These are phyloP conservation scores for Altica lythri DNA, from an alignment of 2,888 invertebrate genomes.

Conservation along the genomic window DNA sequence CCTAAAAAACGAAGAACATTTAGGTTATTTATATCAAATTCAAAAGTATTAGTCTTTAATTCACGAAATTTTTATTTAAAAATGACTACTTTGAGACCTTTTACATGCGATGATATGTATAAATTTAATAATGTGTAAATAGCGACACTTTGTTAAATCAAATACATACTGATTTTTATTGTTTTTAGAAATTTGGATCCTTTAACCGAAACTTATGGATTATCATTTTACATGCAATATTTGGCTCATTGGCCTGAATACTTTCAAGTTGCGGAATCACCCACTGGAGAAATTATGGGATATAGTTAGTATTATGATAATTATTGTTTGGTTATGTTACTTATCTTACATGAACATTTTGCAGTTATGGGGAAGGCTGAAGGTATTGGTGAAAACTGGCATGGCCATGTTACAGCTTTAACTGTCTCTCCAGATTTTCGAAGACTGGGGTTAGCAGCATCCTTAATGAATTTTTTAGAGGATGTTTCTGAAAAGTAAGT, in stretches of 20 bases:
- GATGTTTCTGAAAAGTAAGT: slow-evolving; percentile 92
- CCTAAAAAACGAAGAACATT: neutral
- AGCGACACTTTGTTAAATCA: too few species aligned
- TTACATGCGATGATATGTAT: slow-evolving; percentile 92
- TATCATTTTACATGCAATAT: slow-evolving; percentile 97
- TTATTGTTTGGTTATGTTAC: slow-evolving; percentile 6
- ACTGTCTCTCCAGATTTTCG: slow-evolving; percentile 95
- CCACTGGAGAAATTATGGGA: slow-evolving; percentile 96
- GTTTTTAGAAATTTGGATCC: slow-evolving; percentile 90
- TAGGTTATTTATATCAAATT: neutral
- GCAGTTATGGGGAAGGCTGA: slow-evolving; percentile 99
- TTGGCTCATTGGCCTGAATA: slow-evolving; percentile 98
- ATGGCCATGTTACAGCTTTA: slow-evolving; percentile 98
- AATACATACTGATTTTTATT: slow-evolving; percentile 13
- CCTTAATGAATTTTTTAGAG: slow-evolving; percentile 92
- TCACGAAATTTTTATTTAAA: neutral
- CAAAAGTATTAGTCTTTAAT: neutral
- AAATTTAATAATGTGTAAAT: slow-evolving; percentile 93
- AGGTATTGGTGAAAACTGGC: slow-evolving; percentile 95
- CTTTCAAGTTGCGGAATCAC: slow-evolving; percentile 95
- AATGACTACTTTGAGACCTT: slow-evolving; percentile 92
- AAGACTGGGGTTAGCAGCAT: slow-evolving; percentile 88
- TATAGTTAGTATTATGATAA: slow-evolving; percentile 76
- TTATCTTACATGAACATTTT: too few species aligned
- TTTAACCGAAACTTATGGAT: slow-evolving; percentile 93